A percentile compares a stretch with the other conserved stretches of the same genome.
These are phyloP conservation scores for Punctoribates punctum DNA, from an alignment of 2,888 invertebrate species.

Conservation along the genomic window DNA sequence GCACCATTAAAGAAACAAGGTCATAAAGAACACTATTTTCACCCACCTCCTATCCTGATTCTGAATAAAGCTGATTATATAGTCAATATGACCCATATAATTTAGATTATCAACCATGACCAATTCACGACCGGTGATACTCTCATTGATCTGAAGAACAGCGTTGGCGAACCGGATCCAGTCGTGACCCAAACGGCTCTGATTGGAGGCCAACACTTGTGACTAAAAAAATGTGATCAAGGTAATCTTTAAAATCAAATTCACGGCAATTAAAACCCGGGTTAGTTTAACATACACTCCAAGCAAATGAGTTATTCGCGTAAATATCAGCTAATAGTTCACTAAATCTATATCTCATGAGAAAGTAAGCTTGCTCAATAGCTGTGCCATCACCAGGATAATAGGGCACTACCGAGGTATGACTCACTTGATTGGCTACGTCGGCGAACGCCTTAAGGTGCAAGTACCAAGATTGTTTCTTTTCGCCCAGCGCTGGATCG, in stretches of 20 bases:
- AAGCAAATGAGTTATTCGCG: too few species aligned
- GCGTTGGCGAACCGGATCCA: conserved; percentile 40
- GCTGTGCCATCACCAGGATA: not conserved
- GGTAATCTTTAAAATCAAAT: not conserved
- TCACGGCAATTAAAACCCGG: not conserved
- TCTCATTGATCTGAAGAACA: conserved; percentile 25
- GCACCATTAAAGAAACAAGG: too few species aligned
- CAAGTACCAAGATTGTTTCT: conserved; percentile 42
- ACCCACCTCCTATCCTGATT: conserved; percentile 30
- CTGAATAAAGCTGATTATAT: conserved; percentile 35
- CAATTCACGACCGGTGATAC: conserved; percentile 13
- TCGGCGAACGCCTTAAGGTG: conserved; percentile 41
- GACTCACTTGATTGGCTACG: conserved; percentile 42
- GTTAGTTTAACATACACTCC: too few species aligned
- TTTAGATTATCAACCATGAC: conserved; percentile 40
- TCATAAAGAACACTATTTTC: too few species aligned
- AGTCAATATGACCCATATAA: conserved; percentile 42
- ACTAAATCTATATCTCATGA: not conserved
- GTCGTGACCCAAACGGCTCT: conserved; percentile 38
- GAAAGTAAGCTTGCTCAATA: not conserved
- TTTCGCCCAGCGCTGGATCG: conserved; percentile 39
- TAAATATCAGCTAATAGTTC: not conserved
- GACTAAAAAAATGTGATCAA: conserved; percentile 18
- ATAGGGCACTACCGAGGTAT: not conserved
- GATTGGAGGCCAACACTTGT: conserved; percentile 35